Base-by-base conservation (phyloP, 1,140 invertebrate species). In the Drosophila kepulauana region DNA sequence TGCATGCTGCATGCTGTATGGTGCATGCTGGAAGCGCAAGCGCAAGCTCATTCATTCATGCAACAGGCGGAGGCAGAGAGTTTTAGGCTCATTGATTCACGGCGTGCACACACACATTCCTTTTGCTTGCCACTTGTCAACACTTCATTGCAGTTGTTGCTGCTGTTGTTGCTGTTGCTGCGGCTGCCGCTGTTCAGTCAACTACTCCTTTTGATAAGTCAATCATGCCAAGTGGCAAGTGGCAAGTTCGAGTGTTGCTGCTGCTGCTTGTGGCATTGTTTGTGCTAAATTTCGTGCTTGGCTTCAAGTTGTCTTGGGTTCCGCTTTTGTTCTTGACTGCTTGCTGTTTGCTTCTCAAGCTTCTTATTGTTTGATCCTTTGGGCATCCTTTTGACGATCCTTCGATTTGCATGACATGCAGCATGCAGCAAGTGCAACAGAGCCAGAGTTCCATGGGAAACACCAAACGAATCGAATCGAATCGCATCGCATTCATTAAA, bases 81-180 rank as follows among this genome's bases (percentile, higher is more conserved):
- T 80, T 87, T 82, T 71, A 65, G 72, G 79, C 84, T 88, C 84
- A 87, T 87, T 88, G 84, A 87, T 84, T 84, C 84, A 87, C 80
- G 85, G 64, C 63, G 82, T 25, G 20, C 84, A 88, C 81, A 87
- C 81, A 87, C 84, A 87, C 85, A 88, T 88, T 88, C 85, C 81
- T 88, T 75, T 73, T 79, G 85, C 85, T 87, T 87, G 84, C 84
- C 84, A 87, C 84, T 87, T 87, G 84, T 87, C 84, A 87, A 87
- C 84, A 87, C 84, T 87, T 87, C 84, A 81, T 84, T 87, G 78
- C 69, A 25, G 20, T 25, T 25, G 20, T 25, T 16, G 16, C 16
- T 16, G 81, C 51, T 57, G 75, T 54, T 38, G 70, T 48, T 70
- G 63, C 28, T 64, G 54, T 10, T 10, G 46, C 28, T 67, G 33